A percentile compares a stretch with the other conserved stretches of the same genome.
Conservation (phyloP, 1,140 invertebrate species). For the Drosophila dunni region DNA sequence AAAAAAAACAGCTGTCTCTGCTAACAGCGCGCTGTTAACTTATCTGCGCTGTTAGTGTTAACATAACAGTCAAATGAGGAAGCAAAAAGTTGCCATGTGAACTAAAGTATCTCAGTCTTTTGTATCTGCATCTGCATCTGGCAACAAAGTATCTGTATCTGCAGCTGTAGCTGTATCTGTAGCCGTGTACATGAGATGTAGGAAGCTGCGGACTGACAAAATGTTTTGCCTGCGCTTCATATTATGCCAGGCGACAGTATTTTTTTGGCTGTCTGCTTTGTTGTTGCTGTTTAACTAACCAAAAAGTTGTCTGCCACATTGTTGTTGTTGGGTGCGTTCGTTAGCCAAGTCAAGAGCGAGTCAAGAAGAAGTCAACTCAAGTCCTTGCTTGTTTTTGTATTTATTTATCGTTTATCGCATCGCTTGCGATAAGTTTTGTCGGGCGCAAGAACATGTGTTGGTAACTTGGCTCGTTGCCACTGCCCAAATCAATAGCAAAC, state of each 20-base stretch:
- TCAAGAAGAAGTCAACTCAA: constrained; percentile 22
- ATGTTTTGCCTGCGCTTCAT: constrained; percentile 67
- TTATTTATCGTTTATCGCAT: constrained; percentile 84
- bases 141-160: constrained; percentile 2
- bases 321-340: constrained; percentile 46
- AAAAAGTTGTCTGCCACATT: constrained; percentile 54
- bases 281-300: constrained; percentile 59
- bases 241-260: constrained; percentile 72
- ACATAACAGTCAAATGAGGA: constrained; percentile 33
- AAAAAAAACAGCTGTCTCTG: constrained; percentile 26
- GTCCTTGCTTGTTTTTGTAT: constrained; percentile 54
- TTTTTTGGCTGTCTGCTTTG: constrained; percentile 21
- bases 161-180: constrained; percentile 24
- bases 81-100: constrained; percentile 43
- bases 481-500: constrained; percentile 45
- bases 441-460: constrained; percentile 85
- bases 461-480: constrained; percentile 63
- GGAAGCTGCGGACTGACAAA: constrained; percentile 71
- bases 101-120: constrained; percentile 27
- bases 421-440: constrained; percentile 81
- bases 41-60: constrained; percentile 16
- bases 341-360: constrained; percentile 39
- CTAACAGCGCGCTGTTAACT: constrained; percentile 42
- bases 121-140: constrained; percentile 37
- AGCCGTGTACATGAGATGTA: constrained; percentile 26